Base-by-base conservation (phyloP, 2,888 invertebrate species). In the Lasioglossum villosulum region DNA sequence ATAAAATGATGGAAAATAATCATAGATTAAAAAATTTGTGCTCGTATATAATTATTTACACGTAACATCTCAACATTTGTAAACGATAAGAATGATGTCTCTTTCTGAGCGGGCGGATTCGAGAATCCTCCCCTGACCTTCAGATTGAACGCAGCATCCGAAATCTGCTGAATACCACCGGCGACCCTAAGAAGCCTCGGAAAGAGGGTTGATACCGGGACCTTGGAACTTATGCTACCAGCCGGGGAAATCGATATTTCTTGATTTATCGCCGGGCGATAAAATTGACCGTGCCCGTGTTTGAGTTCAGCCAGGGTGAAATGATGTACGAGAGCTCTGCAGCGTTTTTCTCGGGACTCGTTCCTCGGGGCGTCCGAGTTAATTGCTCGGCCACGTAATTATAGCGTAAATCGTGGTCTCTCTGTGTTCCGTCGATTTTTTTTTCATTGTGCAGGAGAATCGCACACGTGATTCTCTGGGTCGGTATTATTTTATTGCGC, bases 81-180 rank as follows among this genome's bases (percentile, higher is more conserved):
- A 10, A 52, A 52, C 8, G 2, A 52, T 3, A 2, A n/a, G n/a
- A 10, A 52, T 3, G 10, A 52, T n/a, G 23, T 23, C 52, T 52
- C 52, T 10, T 52, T n/a, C 23, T 10, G 10, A 1, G 3, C 8
- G 23, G 23, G 52, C 19, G 2, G 48, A 6, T 48, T 2, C 8
- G 23, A 23, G 48, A 8, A 52, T 2, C 23, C 0, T 23, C 8
- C 48, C 8, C 8, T 0, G 48, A 23, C 48, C 48, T 52, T 52
- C n/a, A 1, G 52, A 52, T 52, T 23, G 0, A 23, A 1, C 52
- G 52, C 52, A 8, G 52, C 59, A n/a, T 77, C 75, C 75, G 34
- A 78, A 86, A 86, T 84, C 83, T 82, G 80, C 86, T 78, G 82
- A 86, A 30, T 59, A 30, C 27, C 59, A 4, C 59, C 27, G 52